These are phyloP conservation scores for Arvicanthis niloticus DNA, from an alignment of 2,113 vertebrate genomes.

Conservation along the genomic window DNA sequence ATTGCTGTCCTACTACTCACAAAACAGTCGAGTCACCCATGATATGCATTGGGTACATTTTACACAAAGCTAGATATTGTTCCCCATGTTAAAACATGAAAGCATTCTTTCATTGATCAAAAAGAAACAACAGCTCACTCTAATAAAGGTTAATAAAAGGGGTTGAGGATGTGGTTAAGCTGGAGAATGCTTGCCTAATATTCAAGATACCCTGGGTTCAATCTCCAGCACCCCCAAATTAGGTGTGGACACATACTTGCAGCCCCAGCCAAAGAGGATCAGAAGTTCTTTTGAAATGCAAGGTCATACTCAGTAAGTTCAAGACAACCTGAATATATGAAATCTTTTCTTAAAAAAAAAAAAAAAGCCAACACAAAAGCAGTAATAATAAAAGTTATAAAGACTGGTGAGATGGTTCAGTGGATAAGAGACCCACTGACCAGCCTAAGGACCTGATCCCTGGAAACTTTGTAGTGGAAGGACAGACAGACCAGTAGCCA, in stretches of 20 bases:
- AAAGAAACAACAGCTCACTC: not conserved
- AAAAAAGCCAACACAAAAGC: too few species aligned
- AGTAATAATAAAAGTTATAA: not conserved
- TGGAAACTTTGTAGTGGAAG: not conserved
- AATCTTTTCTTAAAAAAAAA: not conserved
- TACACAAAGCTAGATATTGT: not conserved
- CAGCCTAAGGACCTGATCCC: not conserved
- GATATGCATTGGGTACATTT: not conserved
- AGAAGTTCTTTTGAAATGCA: not conserved
- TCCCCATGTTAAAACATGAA: constrained; percentile 40
- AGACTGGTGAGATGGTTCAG: not conserved
- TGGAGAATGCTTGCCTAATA: too few species aligned
- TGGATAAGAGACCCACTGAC: not conserved
- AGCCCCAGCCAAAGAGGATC: too few species aligned
- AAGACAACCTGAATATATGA: not conserved
- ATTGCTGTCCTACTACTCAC: not conserved
- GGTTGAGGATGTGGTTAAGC: too few species aligned
- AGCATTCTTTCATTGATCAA: not conserved
- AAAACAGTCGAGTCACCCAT: not conserved
- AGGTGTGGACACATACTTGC: not conserved
- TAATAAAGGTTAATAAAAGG: not conserved
- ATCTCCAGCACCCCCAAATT: not conserved
- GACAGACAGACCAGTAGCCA: not conserved
- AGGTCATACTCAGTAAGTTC: not conserved
- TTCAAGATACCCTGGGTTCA: not conserved